Percentiles rank a stretch among this genome's conserved stretches.
phyloP scores from a whole-genome alignment of 35 echinoderm and acorn worm genomes.

The Anneissia japonica region DNA sequence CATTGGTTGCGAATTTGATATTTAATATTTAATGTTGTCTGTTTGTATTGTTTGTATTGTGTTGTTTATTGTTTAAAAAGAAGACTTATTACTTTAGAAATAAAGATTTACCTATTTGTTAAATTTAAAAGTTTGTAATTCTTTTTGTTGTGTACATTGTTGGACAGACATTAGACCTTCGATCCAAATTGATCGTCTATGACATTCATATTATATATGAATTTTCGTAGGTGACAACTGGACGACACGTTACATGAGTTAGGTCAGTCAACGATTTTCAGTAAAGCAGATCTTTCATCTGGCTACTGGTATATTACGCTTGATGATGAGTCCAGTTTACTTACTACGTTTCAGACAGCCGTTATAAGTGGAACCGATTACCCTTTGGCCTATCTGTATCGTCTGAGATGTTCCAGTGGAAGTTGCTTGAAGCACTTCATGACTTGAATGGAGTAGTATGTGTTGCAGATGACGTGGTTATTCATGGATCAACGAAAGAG shows the following conservation, averaged over 20 bases:
- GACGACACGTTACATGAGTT: slow-evolving; percentile 3
- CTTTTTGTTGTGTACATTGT: no score
- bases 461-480: slow-evolving; percentile 44
- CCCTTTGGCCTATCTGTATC: slow-evolving; percentile 1
- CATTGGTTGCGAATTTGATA: no score
- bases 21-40: no score
- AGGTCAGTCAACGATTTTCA: slow-evolving; percentile 10
- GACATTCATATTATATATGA: no score
- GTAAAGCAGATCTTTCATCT: background rate
- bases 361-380: background rate
- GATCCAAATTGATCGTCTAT: no score
- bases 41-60: no score
- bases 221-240: no score
- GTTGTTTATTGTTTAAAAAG: no score
- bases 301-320: slow-evolving; percentile 28
- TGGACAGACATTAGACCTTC: no score
- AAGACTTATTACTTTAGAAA: no score
- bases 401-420: slow-evolving; percentile 18
- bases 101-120: no score
- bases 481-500: slow-evolving; percentile 12
- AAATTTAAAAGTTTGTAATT: no score
- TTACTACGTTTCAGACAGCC: slow-evolving; percentile 19
- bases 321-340: slow-evolving; percentile 15
- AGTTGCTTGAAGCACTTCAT: background rate
- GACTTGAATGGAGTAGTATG: background rate